Conservation (phyloP, 2,797 vertebrate genomes). For the Propithecus perrieri region DNA sequence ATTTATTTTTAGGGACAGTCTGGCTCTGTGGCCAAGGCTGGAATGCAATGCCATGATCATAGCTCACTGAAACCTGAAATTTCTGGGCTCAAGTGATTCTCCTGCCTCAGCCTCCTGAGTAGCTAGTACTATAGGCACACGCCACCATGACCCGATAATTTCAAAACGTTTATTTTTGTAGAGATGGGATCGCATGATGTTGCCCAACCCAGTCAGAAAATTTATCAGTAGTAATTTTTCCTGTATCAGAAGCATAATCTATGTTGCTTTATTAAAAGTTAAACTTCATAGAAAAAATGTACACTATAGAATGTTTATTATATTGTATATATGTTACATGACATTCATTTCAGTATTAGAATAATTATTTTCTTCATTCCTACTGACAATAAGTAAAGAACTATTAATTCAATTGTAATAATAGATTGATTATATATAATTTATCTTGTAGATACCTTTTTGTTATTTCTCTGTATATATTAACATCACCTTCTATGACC, state of each 20-base stretch:
- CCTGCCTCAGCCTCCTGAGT: background rate
- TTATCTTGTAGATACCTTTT: background rate
- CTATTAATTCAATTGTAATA: background rate
- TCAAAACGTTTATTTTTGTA: background rate
- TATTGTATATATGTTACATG: background rate
- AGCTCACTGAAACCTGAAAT: background rate
- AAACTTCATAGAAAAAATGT: background rate
- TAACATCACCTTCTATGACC: background rate
- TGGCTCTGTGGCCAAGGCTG: background rate
- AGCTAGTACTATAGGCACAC: background rate
- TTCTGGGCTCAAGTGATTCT: background rate
- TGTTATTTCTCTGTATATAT: background rate
- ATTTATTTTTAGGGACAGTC: background rate
- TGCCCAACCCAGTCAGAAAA: background rate
- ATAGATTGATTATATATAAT: background rate
- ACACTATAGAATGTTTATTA: background rate
- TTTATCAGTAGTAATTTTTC: background rate
- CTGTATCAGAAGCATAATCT: background rate
- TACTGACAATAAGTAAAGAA: background rate
- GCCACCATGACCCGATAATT: background rate
- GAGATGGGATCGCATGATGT: background rate
- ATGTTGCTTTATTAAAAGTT: conserved; percentile 11
- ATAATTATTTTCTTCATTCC: conserved; percentile 4
- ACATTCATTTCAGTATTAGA: background rate
- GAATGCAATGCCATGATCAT: background rate